Base-by-base conservation (phyloP, 2,113 vertebrate species). In the Hucho hucho region DNA sequence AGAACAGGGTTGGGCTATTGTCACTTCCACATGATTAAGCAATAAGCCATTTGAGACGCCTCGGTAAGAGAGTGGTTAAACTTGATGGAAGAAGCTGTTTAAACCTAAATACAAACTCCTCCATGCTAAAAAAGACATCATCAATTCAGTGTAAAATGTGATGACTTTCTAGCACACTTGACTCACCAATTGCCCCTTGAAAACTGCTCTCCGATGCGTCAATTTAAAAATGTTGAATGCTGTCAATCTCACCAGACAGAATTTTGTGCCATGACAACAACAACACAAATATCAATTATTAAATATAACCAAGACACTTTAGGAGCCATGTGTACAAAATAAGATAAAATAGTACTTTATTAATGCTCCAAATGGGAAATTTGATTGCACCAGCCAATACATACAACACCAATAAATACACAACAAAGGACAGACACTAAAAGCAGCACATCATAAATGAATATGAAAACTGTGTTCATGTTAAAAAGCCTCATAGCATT, bases 1-100 rank as follows among this genome's bases (percentile, higher is more conserved):
- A 93, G 93, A 95, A 94, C 86, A 89, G 94, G 94, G 94, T 91
- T 92, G 93, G 94, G 95, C 91, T 79, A 87, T 94, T 94, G 93
- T 94, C 93, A 87, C 92, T 98, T 98, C 94, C 88, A 93, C 96
- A 94, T 98, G 97, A 96, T 97, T 98, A 95, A 95, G 96, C 96
- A 97, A 98, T 98, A 83, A 95, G 92, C 76, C 78, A 89, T 92
- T 93, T 95, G 93, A 96, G 94, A 96, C 91, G 93, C 92, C 94
- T 94, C 91, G 93, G 85, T 88, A 91, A 94, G 89, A 95, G 94
- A 95, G 67, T 43, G 32, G 18, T 37, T 43, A 12, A 68, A 43
- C 20, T 29, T 43, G 66, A 43, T 11, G 37, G 16, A 20, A 32
- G 43, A 4, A 47, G 16, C 58, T 61, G 58, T 61, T 61, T 22